Base-by-base conservation (phyloP, 2,888 invertebrate genomes). In the Operophtera brumata region DNA sequence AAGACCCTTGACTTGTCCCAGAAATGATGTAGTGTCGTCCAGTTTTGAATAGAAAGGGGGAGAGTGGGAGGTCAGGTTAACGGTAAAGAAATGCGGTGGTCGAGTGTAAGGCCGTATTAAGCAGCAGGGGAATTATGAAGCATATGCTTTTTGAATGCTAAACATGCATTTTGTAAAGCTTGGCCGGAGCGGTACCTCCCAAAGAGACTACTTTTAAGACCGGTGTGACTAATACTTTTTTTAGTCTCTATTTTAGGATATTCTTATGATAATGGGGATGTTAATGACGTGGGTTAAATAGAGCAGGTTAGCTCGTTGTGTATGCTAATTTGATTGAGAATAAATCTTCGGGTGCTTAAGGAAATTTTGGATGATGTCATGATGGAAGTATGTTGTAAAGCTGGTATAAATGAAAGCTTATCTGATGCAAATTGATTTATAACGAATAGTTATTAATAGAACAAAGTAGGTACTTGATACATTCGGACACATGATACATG, bases 61-160 rank as follows among this genome's bases (percentile, higher is more conserved):
- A 64, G 63, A 42, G 49, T 44, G 68, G 72, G 56, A 67, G 78
- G 54, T 79, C 81, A 71, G 57, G 52, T 56, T 54, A 61, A 63
- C 78, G 79, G 77, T 75, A 72, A 69, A 67, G 71, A 71, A 69
- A 57, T 55, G 69, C 77, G 82, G 82, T 83, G 84, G 84, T 82
- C 85, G 79, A 81, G 82, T 80, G 79, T 77, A 77, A 78, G 78
- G 73, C 80, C 78, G 82, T 85, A 86, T 84, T 88, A 85, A 88
- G 81, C 78, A 82, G 82, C 79, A 75, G 72, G 78, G 84, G 87
- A 86, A 86, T 88, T 88, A 87, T 87, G 84, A 86, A 84, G 81
- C 81, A 80, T 78, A 77, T 82, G 84, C 82, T 77, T 77, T 80
- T 80, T 84, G 89, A 90, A 90, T 90, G 84, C 82, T 84, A 88